A percentile compares a stretch with the other conserved stretches of the same genome.
Evolutionary conservation across 2,888 invertebrate genomes (phyloP).

Genomic region (Drosophila mimica): DNA sequence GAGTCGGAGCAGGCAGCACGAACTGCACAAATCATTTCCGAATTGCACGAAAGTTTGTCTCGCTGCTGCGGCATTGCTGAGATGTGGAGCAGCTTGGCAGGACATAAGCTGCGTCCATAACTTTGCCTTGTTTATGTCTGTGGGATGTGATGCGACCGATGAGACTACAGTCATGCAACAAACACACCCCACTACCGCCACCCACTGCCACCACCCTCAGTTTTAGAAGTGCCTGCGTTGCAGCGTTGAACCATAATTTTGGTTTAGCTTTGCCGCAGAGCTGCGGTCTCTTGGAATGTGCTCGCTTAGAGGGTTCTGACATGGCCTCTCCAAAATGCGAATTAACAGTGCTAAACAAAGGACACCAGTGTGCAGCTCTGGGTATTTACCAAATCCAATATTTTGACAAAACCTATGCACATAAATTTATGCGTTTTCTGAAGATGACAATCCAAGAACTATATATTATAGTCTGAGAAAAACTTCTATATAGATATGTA

Average conservation of each 20-base stretch:
- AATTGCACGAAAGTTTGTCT: conserved; percentile 81
- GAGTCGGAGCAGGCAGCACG: conserved; percentile 48
- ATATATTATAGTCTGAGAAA: neutral
- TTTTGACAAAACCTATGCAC: no score
- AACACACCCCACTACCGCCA: neutral
- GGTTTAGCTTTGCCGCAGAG: conserved; percentile 17
- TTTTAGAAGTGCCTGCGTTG: conserved; percentile 3
- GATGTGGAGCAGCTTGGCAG: conserved; percentile 59
- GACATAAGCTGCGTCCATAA: conserved; percentile 78
- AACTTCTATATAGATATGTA: neutral
- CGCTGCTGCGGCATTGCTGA: conserved; percentile 32
- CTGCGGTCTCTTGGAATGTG: conserved; percentile 11
- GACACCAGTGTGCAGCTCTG: neutral
- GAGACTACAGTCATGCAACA: conserved; percentile 52
- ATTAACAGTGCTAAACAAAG: conserved; percentile 1
- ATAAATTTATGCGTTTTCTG: neutral
- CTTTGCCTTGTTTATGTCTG: conserved; percentile 82
- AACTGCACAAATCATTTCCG: conserved; percentile 83
- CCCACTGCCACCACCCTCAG: neutral
- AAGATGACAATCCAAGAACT: neutral
- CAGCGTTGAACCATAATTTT: conserved; percentile 32
- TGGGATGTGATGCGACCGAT: conserved; percentile 78
- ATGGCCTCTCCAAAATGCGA: neutral
- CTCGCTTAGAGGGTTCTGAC: neutral
- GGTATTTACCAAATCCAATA: conserved; percentile 1